phyloP scores from a whole-genome alignment of 2,797 vertebrate genomes.

The Silurus aristotelis region DNA sequence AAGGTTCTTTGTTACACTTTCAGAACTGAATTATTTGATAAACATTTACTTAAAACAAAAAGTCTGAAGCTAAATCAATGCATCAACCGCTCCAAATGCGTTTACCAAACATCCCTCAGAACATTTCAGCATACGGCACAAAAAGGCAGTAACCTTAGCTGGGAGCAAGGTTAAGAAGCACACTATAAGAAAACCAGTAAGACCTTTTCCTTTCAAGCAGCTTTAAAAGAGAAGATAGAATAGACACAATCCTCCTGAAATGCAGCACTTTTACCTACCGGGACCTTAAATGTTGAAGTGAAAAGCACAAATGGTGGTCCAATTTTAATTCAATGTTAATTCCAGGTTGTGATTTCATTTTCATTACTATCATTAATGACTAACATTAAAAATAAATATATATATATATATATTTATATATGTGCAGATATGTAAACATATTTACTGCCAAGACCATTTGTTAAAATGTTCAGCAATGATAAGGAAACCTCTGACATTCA shows the following conservation, averaged over 20 bases:
- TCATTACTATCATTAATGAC: neutral
- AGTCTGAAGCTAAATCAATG: neutral
- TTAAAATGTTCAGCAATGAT: conserved; percentile 32
- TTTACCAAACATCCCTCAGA: conserved; percentile 31
- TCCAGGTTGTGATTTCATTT: neutral
- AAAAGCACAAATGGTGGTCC: neutral
- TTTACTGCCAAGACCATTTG: neutral
- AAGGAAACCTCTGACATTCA: conserved; percentile 79
- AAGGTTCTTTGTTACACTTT: neutral
- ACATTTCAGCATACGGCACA: conserved; percentile 35
- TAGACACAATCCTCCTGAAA: conserved; percentile 13
- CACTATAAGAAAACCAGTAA: conserved; percentile 41
- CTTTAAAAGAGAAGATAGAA: conserved; percentile 62
- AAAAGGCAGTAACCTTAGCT: conserved; percentile 31
- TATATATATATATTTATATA: neutral
- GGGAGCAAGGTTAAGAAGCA: conserved; percentile 55
- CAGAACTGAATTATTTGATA: neutral
- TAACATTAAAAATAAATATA: too few species aligned
- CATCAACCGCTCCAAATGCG: conserved; percentile 46
- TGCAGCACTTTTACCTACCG: neutral
- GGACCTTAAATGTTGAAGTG: neutral
- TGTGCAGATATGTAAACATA: neutral
- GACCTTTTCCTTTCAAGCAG: conserved; percentile 45
- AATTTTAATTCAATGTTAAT: neutral
- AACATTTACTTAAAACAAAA: neutral